Base-by-base conservation (phyloP, 2,888 invertebrate genomes). In the Cenopis cana region DNA sequence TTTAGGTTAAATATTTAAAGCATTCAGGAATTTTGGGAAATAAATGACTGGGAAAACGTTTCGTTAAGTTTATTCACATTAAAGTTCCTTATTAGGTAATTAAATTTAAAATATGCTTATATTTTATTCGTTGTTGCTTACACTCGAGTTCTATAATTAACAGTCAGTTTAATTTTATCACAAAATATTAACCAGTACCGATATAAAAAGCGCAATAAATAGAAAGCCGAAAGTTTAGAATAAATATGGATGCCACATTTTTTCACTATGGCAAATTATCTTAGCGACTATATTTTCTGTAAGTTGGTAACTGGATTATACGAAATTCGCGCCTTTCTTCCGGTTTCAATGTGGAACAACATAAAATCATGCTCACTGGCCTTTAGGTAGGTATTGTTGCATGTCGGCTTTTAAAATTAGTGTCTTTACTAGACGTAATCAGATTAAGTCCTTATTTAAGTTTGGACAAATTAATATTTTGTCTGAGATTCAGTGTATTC, bases 141-240 rank as follows among this genome's bases (percentile, higher is more conserved):
- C n/a, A 33, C 8, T 14, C 17, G 54, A 71, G 20, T 66, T 55
- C n/a, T 71, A 71, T 50, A 67, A 71, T 67, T 71, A 67, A 60
- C 71, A 71, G 71, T 71, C 71, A 61, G 54, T 67, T 64, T 61
- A 67, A 67, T 60, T 67, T 71, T 71, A 71, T 71, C 71, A 71
- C 71, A 71, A 66, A 66, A 54, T 29, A 24, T 70, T 66, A 24
- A 60, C 46, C 54, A 54, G 66, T 55, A 71, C 61, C 61, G 20
- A 54, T 64, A 54, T 52, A 24, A 57, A 61, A 56, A 67, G 71
- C 55, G 50, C 55, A 61, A 71, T 71, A 71, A 71, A 71, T 71
- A 71, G 49, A 61, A 71, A 66, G 65, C 59, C 59, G 17, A 14
- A 54, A 60, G 64, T 64, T 70, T 54, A 41, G 66, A 69, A 67